Percentiles rank a stretch among this genome's conserved stretches.
Evolutionary conservation across 2,797 vertebrate genomes (phyloP).

Genomic region (Propithecus perrieri): DNA sequence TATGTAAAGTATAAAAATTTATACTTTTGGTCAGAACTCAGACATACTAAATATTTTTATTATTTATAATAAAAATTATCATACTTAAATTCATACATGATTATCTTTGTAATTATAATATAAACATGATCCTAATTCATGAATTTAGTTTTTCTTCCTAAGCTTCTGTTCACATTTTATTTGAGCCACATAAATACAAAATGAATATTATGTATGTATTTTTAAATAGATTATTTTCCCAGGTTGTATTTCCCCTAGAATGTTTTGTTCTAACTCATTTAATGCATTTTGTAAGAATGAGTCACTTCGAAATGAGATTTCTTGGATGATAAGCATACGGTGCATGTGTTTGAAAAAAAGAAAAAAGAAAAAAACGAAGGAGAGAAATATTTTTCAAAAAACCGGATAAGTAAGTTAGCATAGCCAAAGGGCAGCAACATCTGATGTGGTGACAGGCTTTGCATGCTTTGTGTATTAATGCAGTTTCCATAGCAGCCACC

Average conservation of each 20-base stretch:
- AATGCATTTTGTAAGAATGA: conserved; percentile 66
- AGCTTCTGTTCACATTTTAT: conserved; percentile 6
- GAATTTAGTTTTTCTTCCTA: conserved; percentile 39
- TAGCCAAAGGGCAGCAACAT: conserved; percentile 76
- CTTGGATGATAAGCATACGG: conserved; percentile 56
- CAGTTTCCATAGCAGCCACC: conserved; percentile 84
- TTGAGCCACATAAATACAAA: neutral
- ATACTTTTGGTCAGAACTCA: neutral
- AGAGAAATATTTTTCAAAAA: conserved; percentile 60
- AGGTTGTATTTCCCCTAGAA: conserved; percentile 35
- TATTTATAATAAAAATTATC: conserved; percentile 1
- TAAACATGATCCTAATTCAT: neutral
- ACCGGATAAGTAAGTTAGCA: conserved; percentile 64
- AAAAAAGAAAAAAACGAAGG: conserved; percentile 54
- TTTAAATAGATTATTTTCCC: conserved; percentile 49
- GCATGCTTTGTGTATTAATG: conserved; percentile 78
- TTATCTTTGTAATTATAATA: neutral
- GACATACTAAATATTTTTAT: neutral
- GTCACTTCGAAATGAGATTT: conserved; percentile 65
- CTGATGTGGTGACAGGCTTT: conserved; percentile 69
- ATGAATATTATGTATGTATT: conserved; percentile 17
- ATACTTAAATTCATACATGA: neutral
- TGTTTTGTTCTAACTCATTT: conserved; percentile 59
- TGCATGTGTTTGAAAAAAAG: neutral
- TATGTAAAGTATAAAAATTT: neutral